Evolutionary conservation across 2,797 vertebrate species (phyloP).

Genomic region (Otolemur crassicaudatus): DNA sequence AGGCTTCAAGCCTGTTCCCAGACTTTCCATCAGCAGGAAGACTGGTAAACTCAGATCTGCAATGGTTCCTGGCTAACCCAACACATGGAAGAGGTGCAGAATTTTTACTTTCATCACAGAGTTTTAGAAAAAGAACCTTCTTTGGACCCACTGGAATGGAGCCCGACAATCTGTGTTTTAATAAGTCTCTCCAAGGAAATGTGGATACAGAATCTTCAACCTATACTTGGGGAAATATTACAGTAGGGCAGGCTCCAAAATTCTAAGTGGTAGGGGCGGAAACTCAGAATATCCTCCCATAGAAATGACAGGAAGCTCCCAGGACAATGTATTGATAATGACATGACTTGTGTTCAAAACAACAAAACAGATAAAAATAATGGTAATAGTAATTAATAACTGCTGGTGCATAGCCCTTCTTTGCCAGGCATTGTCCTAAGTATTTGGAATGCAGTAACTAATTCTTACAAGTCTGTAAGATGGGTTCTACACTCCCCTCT

Average conservation of each 20-base stretch:
- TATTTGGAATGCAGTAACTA: background rate
- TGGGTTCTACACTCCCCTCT: background rate
- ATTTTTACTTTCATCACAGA: slow-evolving; percentile 40
- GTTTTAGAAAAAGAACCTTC: slow-evolving; percentile 14
- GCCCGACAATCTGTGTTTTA: background rate
- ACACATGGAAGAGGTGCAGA: background rate
- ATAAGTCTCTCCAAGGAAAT: background rate
- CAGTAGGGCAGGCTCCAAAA: background rate
- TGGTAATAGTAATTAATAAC: background rate
- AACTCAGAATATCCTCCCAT: background rate
- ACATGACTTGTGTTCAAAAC: slow-evolving; percentile 35
- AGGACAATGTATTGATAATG: slow-evolving; percentile 43
- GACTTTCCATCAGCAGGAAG: background rate
- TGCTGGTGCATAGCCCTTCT: background rate
- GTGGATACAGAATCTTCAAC: slow-evolving; percentile 5
- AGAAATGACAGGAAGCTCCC: slow-evolving; percentile 22
- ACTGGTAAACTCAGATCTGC: background rate
- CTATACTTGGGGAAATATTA: slow-evolving; percentile 25
- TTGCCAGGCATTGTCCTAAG: background rate
- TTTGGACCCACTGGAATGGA: background rate
- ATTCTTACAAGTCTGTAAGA: background rate
- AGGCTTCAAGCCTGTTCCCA: background rate
- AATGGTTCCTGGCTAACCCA: background rate
- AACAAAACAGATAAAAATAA: background rate
- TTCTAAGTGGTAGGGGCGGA: background rate